These are phyloP conservation scores for Aphelinus atriplicis DNA, from an alignment of 1,140 invertebrate genomes.

Conservation along the genomic window DNA sequence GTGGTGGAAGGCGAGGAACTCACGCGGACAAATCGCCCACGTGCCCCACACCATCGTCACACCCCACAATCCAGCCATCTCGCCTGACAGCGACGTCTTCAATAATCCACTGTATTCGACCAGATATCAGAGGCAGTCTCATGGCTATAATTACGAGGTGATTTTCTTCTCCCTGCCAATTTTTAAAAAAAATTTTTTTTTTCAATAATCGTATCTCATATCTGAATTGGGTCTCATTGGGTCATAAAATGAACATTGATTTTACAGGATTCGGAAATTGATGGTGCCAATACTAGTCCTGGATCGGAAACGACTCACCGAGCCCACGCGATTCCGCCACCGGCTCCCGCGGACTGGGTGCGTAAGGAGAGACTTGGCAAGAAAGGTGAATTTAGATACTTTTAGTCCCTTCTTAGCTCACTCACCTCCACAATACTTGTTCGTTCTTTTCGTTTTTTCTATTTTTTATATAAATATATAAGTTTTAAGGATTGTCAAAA, in stretches of 20 bases:
- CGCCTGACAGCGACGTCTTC: slow-evolving; percentile 71
- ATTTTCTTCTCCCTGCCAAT: neutral
- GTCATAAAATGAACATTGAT: neutral
- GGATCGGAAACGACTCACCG: slow-evolving; percentile 63
- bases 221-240: neutral
- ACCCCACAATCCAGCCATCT: slow-evolving; percentile 65
- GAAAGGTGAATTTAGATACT: slow-evolving; percentile 96
- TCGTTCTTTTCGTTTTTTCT: slow-evolving; percentile 13
- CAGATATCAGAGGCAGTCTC: slow-evolving; percentile 62
- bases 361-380: slow-evolving; percentile 89
- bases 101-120: slow-evolving; percentile 78
- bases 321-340: slow-evolving; percentile 64
- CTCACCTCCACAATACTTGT: neutral
- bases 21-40: slow-evolving; percentile 87
- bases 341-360: slow-evolving; percentile 81
- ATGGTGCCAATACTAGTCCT: slow-evolving; percentile 63
- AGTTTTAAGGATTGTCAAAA: slow-evolving; percentile 18
- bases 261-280: slow-evolving; percentile 64
- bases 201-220: neutral
- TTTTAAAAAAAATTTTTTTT: no score
- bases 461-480: slow-evolving; percentile 9
- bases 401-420: slow-evolving; percentile 68
- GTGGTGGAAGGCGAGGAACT: slow-evolving; percentile 98
- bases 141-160: slow-evolving; percentile 64
- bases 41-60: slow-evolving; percentile 98